Percentiles rank a stretch among this genome's conserved stretches.
Conservation (phyloP, 2,113 vertebrate genomes). For the Neopipo cinnamomea region DNA sequence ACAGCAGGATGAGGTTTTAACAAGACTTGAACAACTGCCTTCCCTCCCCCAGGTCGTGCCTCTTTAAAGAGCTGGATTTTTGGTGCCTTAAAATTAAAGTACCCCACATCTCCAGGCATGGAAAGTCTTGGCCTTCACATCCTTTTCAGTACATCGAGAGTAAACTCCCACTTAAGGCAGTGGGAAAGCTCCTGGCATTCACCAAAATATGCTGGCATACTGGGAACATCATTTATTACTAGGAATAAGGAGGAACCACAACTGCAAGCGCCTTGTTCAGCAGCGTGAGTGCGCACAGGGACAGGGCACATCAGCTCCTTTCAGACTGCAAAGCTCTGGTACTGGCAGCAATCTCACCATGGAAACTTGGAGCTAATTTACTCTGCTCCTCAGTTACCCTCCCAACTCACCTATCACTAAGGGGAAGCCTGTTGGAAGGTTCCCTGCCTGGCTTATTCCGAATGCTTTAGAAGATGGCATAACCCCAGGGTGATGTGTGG, state of each 20-base stretch:
- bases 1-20: slow-evolving; percentile 48
- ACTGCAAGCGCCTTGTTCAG: neutral
- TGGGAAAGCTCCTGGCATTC: neutral
- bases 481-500: neutral
- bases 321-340: neutral
- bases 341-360: neutral
- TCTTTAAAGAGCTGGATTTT: neutral
- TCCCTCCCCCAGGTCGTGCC: neutral
- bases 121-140: neutral
- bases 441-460: neutral
- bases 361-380: neutral
- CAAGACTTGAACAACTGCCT: slow-evolving; percentile 12
- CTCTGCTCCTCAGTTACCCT: neutral
- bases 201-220: neutral
- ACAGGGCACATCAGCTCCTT: neutral
- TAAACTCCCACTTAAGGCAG: neutral
- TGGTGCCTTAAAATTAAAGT: slow-evolving; percentile 10
- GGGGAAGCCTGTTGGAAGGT: neutral
- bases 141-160: neutral
- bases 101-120: neutral
- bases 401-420: neutral
- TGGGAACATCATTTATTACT: neutral
- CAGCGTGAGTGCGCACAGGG: rapidly evolving
- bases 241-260: neutral
- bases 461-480: neutral